Conservation (phyloP, 2,113 vertebrate species). For the Spilogale gracilis region DNA sequence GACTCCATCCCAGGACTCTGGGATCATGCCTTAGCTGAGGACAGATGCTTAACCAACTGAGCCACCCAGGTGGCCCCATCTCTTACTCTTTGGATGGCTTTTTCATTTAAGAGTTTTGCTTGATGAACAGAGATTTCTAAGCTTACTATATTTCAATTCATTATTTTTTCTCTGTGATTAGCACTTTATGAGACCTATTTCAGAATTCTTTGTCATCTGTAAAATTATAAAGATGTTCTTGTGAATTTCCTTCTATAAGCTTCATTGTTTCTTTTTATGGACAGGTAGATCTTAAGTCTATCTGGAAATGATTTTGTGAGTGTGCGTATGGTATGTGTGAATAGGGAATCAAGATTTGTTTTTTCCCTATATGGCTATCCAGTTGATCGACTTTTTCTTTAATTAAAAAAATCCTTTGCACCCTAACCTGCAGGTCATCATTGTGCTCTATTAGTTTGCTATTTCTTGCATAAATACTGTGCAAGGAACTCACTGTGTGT, state of each 20-base stretch:
- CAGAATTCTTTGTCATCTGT: not conserved
- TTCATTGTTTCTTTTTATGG: conserved; percentile 18
- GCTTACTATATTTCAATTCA: not conserved
- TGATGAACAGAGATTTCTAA: not conserved
- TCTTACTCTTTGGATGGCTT: not conserved
- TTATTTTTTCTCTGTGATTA: not conserved
- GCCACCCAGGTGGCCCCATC: not conserved
- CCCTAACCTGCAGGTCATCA: not conserved
- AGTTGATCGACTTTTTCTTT: not conserved
- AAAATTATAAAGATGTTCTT: not conserved
- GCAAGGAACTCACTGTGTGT: not conserved
- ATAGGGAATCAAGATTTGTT: not conserved
- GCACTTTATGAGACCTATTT: not conserved
- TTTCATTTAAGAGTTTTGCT: not conserved
- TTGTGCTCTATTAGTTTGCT: not conserved
- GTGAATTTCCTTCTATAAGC: not conserved
- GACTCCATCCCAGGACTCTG: not conserved
- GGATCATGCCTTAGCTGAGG: not conserved
- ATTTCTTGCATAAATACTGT: conserved; percentile 13
- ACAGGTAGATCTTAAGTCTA: not conserved
- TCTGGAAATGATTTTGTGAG: not conserved
- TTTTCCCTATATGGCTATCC: not conserved
- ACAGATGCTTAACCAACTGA: not conserved
- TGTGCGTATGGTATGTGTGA: not conserved
- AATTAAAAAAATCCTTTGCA: not conserved